Conservation (phyloP, 2,113 vertebrate species). For the Gavialis gangeticus region DNA sequence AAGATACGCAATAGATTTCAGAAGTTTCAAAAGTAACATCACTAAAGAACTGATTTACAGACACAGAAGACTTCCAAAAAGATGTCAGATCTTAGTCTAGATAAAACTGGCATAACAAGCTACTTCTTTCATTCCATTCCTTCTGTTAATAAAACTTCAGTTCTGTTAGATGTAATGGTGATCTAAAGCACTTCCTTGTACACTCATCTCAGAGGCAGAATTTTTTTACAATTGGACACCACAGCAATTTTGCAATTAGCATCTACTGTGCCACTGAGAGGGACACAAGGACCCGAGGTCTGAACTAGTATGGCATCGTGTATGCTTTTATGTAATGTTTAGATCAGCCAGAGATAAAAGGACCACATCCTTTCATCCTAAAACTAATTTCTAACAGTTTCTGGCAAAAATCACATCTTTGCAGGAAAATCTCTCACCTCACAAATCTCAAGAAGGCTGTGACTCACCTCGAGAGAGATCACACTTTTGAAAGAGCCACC, state of each 20-base stretch:
- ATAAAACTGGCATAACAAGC: background rate
- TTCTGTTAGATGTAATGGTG: background rate
- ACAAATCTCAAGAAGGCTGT: background rate
- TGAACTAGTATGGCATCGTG: no score
- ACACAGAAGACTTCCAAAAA: background rate
- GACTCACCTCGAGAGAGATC: no score
- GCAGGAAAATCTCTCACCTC: background rate
- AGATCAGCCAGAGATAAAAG: background rate
- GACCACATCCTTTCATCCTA: background rate
- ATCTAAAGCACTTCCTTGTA: background rate
- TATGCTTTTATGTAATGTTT: no score
- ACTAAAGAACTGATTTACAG: background rate
- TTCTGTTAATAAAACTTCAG: conserved; percentile 12
- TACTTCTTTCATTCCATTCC: background rate
- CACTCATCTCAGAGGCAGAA: background rate
- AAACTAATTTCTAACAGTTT: background rate
- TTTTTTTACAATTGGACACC: conserved; percentile 9
- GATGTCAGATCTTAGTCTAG: background rate
- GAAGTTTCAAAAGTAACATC: background rate
- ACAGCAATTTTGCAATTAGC: background rate
- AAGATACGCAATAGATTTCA: background rate
- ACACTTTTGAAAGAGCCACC: no score
- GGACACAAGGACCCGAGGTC: no score
- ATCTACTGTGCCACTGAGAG: no score
- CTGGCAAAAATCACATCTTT: background rate